Conservation (phyloP, 1,140 invertebrate genomes). For the Panagrolaimus sp. region DNA sequence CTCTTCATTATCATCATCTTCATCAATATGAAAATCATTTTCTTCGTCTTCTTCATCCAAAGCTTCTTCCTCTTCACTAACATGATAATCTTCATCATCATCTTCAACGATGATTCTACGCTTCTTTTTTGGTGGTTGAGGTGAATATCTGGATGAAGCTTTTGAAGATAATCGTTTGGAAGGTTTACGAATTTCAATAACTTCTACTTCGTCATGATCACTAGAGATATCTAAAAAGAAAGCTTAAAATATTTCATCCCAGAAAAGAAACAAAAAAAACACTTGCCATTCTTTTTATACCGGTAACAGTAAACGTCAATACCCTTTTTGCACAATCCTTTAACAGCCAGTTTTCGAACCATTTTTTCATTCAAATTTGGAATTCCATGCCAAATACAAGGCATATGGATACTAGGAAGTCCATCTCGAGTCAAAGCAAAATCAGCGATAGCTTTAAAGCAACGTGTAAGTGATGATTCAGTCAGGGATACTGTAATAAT, state of each 20-base stretch:
- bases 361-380: constrained; percentile 21
- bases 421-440: constrained; percentile 1
- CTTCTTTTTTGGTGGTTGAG: background rate
- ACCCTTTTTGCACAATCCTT: constrained; percentile 12
- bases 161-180: too few species aligned
- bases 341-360: constrained; percentile 6
- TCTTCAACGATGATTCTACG: background rate
- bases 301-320: constrained; percentile 29
- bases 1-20: too few species aligned
- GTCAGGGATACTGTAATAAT: constrained; percentile 13
- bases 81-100: background rate
- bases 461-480: constrained; percentile 19
- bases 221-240: too few species aligned
- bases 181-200: too few species aligned
- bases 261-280: too few species aligned
- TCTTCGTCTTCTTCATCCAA: too few species aligned
- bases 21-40: too few species aligned
- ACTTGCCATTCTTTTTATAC: background rate
- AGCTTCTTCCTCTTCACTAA: too few species aligned
- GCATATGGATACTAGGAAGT: constrained; percentile 25
- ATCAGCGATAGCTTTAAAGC: constrained; percentile 19
- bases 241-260: too few species aligned
- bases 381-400: constrained; percentile 20
- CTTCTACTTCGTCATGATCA: too few species aligned
- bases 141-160: too few species aligned